Evolutionary conservation across 1,140 invertebrate species (phyloP), one percentile per base, ranked within the genome.

Genomic region (Diorhabda carinulata): DNA sequence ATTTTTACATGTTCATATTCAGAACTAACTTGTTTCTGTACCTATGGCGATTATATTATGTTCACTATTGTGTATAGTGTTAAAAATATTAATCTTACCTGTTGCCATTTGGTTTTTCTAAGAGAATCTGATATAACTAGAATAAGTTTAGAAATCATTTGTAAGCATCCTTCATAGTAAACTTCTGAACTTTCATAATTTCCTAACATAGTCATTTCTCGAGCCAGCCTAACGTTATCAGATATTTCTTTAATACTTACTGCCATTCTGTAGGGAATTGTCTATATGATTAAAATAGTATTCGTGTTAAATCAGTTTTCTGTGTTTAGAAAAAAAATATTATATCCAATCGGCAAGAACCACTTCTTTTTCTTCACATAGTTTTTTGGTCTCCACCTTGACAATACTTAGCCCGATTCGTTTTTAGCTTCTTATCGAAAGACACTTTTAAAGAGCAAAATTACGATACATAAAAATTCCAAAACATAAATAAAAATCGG

Each of bases 121-220:
- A 89, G 61, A 88, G 88, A 81, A 90, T 91, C 95, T 9, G 87
- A 90, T 60, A 96, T 93, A 56, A 89, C 91, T 10, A 88, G 85
- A 58, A 98, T 86, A 43, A 97, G 86, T 74, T 88, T 89, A 77
- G 95, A 92, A 74, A 97, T 92, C 83, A 96, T 93, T 80, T 95
- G 92, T 45, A 96, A 86, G 3, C 95, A 92, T 61, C 95, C 94
- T 83, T 98, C 93, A 81, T 98, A 99, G 83, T 98, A 98, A 61
- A 98, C 94, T 75, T 90, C 86, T 7, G 96, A 92, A 67, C 93
- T 94, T 78, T 98, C 96, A 81, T 99, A 99, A 82, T 98, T 97
- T 5, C 96, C 96, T 78, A 94, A 90, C 70, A 98, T 84, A 66
- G 95, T 94, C 90, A 94, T 95, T 84, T 98, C 96, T 75, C 97